phyloP scores from a whole-genome alignment of 2,888 invertebrate genomes.

The Diplazon laetatorius region DNA sequence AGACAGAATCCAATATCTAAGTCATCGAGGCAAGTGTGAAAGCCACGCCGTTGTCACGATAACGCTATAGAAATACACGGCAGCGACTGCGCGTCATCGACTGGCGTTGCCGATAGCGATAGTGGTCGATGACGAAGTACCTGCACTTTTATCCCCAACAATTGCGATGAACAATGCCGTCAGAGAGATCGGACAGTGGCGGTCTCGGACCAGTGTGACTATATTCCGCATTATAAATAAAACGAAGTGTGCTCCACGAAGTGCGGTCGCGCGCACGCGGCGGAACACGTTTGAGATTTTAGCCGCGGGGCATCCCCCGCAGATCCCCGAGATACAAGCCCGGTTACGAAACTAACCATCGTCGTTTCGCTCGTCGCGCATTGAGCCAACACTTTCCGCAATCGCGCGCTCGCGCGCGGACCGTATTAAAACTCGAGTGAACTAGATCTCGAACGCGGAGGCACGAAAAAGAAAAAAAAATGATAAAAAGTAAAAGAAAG shows the following conservation, averaged over 20 bases:
- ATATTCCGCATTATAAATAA: slow-evolving; percentile 40
- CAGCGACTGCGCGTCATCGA: background rate
- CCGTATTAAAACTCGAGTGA: slow-evolving; percentile 40
- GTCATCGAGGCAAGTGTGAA: background rate
- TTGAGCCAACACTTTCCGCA: slow-evolving; percentile 36
- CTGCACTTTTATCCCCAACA: background rate
- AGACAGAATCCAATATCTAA: too few relatives aligned
- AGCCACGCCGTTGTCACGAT: background rate
- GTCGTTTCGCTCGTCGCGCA: slow-evolving; percentile 10
- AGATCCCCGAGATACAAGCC: slow-evolving; percentile 43
- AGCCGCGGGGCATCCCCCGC: slow-evolving; percentile 35
- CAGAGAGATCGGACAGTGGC: slow-evolving; percentile 10
- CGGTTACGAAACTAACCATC: slow-evolving; percentile 49
- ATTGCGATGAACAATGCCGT: background rate
- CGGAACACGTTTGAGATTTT: slow-evolving; percentile 14
- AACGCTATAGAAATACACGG: background rate
- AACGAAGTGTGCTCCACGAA: slow-evolving; percentile 9
- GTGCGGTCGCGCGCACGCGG: slow-evolving; percentile 9
- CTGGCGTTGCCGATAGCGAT: slow-evolving; percentile 2
- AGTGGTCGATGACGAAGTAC: background rate
- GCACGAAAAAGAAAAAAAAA: slow-evolving; percentile 7
- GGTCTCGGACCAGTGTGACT: slow-evolving; percentile 21
- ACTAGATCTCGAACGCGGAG: slow-evolving; percentile 29
- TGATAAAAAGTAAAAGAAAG: slow-evolving; percentile 7
- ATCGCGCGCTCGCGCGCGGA: slow-evolving; percentile 30